Percentiles rank a stretch among this genome's conserved stretches.
These are phyloP conservation scores for Garrulus glandarius DNA, from an alignment of 2,797 vertebrate genomes.

Conservation along the genomic window DNA sequence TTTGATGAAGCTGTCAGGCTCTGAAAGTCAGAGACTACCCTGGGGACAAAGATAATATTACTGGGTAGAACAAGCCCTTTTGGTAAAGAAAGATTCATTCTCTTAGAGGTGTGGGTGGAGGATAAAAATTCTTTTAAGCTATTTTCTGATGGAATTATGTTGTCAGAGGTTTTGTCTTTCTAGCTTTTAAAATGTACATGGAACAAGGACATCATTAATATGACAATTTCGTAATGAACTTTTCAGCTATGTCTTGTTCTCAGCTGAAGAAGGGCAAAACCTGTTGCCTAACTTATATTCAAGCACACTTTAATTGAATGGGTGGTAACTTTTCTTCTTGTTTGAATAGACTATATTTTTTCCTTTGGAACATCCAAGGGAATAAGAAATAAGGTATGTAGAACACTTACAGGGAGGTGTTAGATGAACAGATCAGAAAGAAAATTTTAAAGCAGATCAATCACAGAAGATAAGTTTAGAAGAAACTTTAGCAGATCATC, in stretches of 20 bases:
- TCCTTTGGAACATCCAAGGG: background rate
- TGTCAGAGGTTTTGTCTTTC: background rate
- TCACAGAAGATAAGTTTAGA: background rate
- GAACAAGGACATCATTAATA: background rate
- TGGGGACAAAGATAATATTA: slow-evolving; percentile 56
- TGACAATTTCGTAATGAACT: slow-evolving; percentile 3
- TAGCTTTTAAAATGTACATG: background rate
- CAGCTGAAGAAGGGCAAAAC: background rate
- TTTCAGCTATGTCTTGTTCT: background rate
- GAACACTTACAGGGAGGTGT: background rate
- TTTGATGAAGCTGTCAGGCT: slow-evolving; percentile 66
- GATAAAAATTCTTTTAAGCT: slow-evolving; percentile 22
- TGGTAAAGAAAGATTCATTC: slow-evolving; percentile 38
- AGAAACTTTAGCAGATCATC: background rate
- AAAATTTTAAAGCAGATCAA: background rate
- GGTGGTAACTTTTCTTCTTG: background rate
- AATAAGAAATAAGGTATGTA: background rate
- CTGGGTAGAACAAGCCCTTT: slow-evolving; percentile 39
- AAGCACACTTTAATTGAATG: background rate
- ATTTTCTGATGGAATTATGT: background rate
- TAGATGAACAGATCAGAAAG: background rate
- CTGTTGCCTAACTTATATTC: background rate
- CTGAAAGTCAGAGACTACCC: slow-evolving; percentile 59
- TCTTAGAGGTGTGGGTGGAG: slow-evolving; percentile 8
- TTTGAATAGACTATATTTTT: background rate